phyloP scores from a whole-genome alignment of 2,888 invertebrate genomes.

The Scrobipalpa costella region DNA sequence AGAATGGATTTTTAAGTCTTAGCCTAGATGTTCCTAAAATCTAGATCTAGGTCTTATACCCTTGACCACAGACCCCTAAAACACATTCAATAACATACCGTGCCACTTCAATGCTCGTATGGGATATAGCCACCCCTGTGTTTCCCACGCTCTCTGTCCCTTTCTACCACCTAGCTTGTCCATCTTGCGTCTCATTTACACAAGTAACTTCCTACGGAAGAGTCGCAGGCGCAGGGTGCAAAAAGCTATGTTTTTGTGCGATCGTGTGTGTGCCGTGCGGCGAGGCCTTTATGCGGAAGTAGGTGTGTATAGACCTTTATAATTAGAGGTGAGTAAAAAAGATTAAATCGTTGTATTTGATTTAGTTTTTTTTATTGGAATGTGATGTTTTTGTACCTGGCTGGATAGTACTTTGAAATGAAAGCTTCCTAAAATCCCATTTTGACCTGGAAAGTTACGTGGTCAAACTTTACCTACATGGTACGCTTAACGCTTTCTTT shows the following conservation, averaged over 20 bases:
- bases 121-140: constrained; percentile 77
- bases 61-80: constrained; percentile 24
- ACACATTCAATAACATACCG: constrained; percentile 50
- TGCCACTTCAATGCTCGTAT: constrained; percentile 71
- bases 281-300: constrained; percentile 41
- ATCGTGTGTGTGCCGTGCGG: constrained; percentile 72
- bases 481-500: too few relatives aligned
- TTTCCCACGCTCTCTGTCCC: constrained; percentile 71
- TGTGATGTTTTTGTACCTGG: too few relatives aligned
- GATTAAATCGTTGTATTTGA: background rate
- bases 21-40: too few relatives aligned
- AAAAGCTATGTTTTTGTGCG: constrained; percentile 68
- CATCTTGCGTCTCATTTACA: constrained; percentile 42
- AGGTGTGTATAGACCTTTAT: constrained; percentile 37
- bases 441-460: too few relatives aligned
- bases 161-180: constrained; percentile 40
- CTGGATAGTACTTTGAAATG: too few relatives aligned
- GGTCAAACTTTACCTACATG: too few relatives aligned
- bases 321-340: constrained; percentile 23
- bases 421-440: too few relatives aligned
- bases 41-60: background rate
- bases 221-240: constrained; percentile 60
- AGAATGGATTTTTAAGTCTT: too few relatives aligned
- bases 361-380: background rate
- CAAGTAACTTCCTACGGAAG: constrained; percentile 73